phyloP scores from a whole-genome alignment of 2,113 vertebrate species.

The Tragelaphus strepsiceros region DNA sequence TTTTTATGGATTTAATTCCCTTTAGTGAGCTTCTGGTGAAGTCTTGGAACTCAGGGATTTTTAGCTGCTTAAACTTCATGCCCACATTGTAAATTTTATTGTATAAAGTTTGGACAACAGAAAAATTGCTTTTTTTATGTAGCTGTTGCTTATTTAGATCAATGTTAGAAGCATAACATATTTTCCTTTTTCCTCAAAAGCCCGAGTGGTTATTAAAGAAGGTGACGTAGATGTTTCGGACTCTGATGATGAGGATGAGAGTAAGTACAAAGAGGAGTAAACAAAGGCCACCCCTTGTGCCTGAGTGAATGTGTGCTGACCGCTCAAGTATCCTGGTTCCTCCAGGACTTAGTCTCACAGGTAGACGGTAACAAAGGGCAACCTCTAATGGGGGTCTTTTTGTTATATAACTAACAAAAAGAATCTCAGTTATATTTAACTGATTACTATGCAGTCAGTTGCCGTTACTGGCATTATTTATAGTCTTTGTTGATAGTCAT shows the following conservation, averaged over 20 bases:
- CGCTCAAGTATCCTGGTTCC: not conserved
- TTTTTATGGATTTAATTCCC: not conserved
- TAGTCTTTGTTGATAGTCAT: not conserved
- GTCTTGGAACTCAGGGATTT: not conserved
- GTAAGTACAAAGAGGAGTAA: constrained; percentile 79
- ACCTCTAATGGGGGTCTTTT: not conserved
- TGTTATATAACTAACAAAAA: not conserved
- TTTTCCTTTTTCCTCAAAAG: constrained; percentile 76
- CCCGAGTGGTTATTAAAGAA: constrained; percentile 88
- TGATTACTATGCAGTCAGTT: not conserved
- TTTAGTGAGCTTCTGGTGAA: not conserved
- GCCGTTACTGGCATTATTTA: not conserved
- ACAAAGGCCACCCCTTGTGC: not conserved
- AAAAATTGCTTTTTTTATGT: not conserved
- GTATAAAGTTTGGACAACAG: not conserved
- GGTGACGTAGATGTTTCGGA: constrained; percentile 92
- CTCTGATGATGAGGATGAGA: constrained; percentile 95
- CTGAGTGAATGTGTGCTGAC: not conserved
- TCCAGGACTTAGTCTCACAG: not conserved
- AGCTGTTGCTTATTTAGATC: not conserved
- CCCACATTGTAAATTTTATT: not conserved
- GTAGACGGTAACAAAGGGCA: not conserved
- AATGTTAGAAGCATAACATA: not conserved
- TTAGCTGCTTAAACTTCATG: not conserved
- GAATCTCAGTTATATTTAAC: not conserved